phyloP scores from a whole-genome alignment of 2,113 vertebrate species.

The Ailurus styani region DNA sequence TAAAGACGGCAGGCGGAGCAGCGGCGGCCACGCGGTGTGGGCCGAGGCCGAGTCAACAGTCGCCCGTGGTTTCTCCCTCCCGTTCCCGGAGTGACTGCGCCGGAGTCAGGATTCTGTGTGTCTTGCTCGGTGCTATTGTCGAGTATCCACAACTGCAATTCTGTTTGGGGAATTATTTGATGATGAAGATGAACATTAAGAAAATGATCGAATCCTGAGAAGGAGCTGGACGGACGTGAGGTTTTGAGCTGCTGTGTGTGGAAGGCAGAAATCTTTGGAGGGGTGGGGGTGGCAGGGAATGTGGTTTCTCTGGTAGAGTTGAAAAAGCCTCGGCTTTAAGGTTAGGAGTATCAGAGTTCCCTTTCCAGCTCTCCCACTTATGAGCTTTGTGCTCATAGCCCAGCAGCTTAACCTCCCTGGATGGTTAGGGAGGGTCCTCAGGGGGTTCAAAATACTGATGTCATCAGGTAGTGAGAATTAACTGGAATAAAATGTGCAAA shows the following conservation, averaged over 20 bases:
- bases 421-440: background rate
- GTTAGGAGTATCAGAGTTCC: background rate
- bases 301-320: background rate
- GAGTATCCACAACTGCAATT: background rate
- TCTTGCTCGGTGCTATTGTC: background rate
- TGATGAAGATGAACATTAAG: background rate
- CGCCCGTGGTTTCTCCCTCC: slow-evolving; percentile 3
- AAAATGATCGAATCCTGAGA: background rate
- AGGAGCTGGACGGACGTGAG: background rate
- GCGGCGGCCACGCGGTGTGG: slow-evolving; percentile 13
- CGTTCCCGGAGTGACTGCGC: background rate
- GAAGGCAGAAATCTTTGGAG: background rate
- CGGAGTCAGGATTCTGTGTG: background rate
- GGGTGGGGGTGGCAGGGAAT: rapidly evolving
- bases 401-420: background rate
- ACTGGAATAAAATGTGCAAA: background rate
- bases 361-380: background rate
- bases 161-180: background rate
- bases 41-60: background rate
- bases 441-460: background rate
- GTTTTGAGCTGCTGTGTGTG: background rate
- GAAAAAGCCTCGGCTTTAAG: background rate
- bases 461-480: background rate
- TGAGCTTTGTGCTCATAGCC: background rate
- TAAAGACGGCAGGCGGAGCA: slow-evolving; percentile 38